These are phyloP conservation scores for Euplagia quadripunctaria DNA, from an alignment of 2,888 invertebrate species.

Conservation along the genomic window DNA sequence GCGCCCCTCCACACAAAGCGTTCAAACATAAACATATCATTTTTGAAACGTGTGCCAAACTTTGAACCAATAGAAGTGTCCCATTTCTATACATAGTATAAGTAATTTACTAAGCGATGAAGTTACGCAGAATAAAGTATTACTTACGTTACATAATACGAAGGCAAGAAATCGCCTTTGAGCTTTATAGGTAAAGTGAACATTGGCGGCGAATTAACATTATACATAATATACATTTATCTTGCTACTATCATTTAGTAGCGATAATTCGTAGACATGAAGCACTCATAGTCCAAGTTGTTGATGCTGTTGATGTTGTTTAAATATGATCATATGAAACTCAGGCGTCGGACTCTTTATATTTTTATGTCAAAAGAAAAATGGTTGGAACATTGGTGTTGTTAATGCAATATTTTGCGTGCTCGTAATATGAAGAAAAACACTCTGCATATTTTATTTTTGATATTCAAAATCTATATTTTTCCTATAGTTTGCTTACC, in stretches of 20 bases:
- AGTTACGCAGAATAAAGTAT: slow-evolving; percentile 35
- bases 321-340: slow-evolving; percentile 36
- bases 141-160: slow-evolving; percentile 55
- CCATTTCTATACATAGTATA: slow-evolving; percentile 65
- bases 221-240: slow-evolving; percentile 7
- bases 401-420: slow-evolving; percentile 73
- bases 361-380: slow-evolving; percentile 44
- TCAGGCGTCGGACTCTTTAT: slow-evolving; percentile 42
- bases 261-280: slow-evolving; percentile 19
- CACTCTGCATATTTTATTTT: slow-evolving; percentile 82
- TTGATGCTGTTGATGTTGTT: slow-evolving; percentile 15
- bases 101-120: slow-evolving; percentile 39
- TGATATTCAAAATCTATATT: slow-evolving; percentile 84
- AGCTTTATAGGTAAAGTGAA: slow-evolving; percentile 19
- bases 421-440: slow-evolving; percentile 68
- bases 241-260: slow-evolving; percentile 23
- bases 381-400: slow-evolving; percentile 41
- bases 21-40: slow-evolving; percentile 70
- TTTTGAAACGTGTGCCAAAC: slow-evolving; percentile 76
- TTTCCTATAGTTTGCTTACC: slow-evolving; percentile 79
- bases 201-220: slow-evolving; percentile 2
- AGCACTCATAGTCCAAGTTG: slow-evolving; percentile 31
- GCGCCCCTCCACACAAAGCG: slow-evolving; percentile 47
- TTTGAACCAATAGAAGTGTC: slow-evolving; percentile 63
- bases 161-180: slow-evolving; percentile 46